phyloP scores from a whole-genome alignment of 2,888 invertebrate species.

The Pegoplata infirma region DNA sequence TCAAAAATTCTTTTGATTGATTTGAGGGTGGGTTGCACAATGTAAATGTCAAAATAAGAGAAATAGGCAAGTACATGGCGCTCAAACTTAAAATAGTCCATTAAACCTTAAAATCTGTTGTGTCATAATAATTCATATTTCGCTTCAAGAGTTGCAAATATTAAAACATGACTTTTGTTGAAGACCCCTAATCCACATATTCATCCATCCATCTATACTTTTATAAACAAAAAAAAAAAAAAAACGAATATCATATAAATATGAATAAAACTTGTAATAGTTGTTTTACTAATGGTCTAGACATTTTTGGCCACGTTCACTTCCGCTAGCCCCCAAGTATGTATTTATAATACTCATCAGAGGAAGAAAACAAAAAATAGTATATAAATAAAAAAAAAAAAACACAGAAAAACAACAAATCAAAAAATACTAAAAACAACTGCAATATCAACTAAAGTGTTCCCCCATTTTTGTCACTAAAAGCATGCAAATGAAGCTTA shows the following conservation, averaged over 20 bases:
- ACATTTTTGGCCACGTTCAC: slow-evolving; percentile 64
- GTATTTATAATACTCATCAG: slow-evolving; percentile 29
- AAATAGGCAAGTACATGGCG: too few relatives aligned
- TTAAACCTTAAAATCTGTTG: too few relatives aligned
- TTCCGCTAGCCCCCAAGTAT: slow-evolving; percentile 53
- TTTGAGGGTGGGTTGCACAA: too few relatives aligned
- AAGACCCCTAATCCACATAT: too few relatives aligned
- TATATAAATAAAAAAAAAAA: slow-evolving; percentile 42
- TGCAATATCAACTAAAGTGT: slow-evolving; percentile 61
- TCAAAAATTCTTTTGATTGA: too few relatives aligned
- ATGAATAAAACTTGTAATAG: slow-evolving; percentile 55
- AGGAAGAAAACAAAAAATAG: slow-evolving; percentile 39
- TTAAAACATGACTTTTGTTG: too few relatives aligned
- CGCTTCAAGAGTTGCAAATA: too few relatives aligned
- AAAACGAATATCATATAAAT: slow-evolving; percentile 47
- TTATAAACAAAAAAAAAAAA: slow-evolving; percentile 36
- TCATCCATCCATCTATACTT: slow-evolving; percentile 44
- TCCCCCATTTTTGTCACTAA: slow-evolving; percentile 61
- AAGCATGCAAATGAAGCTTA: slow-evolving; percentile 63
- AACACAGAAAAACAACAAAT: slow-evolving; percentile 36
- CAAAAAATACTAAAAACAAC: slow-evolving; percentile 55
- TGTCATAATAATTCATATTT: too few relatives aligned
- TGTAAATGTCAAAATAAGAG: too few relatives aligned
- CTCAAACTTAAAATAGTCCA: too few relatives aligned
- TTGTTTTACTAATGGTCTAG: slow-evolving; percentile 61